Percentiles rank a stretch among this genome's conserved stretches.
Conservation (phyloP, 2,113 vertebrate genomes). For the Aleadryas rufinucha region DNA sequence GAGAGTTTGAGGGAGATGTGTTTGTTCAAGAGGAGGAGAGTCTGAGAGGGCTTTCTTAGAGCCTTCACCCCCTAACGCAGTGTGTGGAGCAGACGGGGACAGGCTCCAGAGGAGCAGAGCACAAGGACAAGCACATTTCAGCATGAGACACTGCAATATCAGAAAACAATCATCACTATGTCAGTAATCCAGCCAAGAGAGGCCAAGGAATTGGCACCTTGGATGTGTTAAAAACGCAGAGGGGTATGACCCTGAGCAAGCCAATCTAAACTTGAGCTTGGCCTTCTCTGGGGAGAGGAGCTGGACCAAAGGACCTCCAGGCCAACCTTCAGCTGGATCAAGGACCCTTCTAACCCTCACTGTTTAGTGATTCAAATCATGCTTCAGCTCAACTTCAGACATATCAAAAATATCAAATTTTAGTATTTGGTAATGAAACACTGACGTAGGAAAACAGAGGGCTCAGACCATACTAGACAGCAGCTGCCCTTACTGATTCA, state of each 20-base stretch:
- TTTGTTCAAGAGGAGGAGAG: neutral
- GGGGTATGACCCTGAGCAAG: neutral
- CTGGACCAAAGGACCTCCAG: neutral
- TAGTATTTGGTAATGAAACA: neutral
- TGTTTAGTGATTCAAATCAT: neutral
- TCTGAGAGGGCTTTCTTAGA: neutral
- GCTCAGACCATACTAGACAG: neutral
- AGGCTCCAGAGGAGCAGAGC: neutral
- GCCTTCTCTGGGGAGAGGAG: neutral
- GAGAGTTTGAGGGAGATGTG: neutral
- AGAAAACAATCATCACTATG: neutral
- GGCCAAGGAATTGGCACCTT: neutral
- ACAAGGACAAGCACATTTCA: neutral
- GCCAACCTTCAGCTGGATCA: neutral
- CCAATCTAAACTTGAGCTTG: neutral
- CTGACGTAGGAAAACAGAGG: neutral
- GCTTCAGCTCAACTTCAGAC: neutral
- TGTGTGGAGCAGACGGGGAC: neutral
- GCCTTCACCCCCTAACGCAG: accelerated
- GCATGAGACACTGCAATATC: neutral
- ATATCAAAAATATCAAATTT: neutral
- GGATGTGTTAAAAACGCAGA: neutral
- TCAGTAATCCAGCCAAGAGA: neutral
- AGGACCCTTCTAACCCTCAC: neutral
- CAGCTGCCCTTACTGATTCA: neutral